A percentile compares a stretch with the other conserved stretches of the same genome.
Evolutionary conservation across 2,113 vertebrate species (phyloP).

Genomic region (Atractosteus spatula): DNA sequence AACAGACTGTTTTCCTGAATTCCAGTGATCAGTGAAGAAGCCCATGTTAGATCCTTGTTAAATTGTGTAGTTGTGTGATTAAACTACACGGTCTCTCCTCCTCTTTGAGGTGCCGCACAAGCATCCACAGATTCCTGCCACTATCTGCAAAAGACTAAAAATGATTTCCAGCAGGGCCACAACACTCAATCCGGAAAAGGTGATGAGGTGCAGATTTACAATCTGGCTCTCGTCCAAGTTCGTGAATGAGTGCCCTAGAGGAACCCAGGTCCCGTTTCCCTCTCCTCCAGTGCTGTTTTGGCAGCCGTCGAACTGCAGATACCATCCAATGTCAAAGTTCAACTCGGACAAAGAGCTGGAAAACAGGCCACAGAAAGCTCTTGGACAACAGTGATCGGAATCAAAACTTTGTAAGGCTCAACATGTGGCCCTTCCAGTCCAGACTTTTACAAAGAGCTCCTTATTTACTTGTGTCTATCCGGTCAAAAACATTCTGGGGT

Average conservation of each 20-base stretch:
- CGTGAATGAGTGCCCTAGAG: not conserved
- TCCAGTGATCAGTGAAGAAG: too few relatives aligned
- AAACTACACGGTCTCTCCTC: not conserved
- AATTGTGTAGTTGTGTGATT: not conserved
- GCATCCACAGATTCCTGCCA: slow-evolving; percentile 46
- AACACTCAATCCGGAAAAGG: slow-evolving; percentile 37
- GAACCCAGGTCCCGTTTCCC: not conserved
- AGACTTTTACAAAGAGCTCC: too few relatives aligned
- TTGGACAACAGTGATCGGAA: too few relatives aligned
- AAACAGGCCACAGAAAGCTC: not conserved
- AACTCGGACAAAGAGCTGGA: slow-evolving; percentile 21
- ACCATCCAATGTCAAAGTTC: slow-evolving; percentile 44
- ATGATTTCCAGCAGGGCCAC: slow-evolving; percentile 40
- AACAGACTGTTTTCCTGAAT: too few relatives aligned
- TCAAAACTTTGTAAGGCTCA: too few relatives aligned
- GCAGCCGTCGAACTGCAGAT: slow-evolving; percentile 9
- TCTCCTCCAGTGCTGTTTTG: not conserved
- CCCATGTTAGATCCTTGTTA: too few relatives aligned
- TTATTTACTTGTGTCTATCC: too few relatives aligned
- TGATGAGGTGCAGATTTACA: slow-evolving; percentile 39
- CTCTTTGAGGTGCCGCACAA: slow-evolving; percentile 43
- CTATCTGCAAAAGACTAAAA: slow-evolving; percentile 46
- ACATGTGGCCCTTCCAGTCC: too few relatives aligned
- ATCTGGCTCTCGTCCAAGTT: slow-evolving; percentile 17
- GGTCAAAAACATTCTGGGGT: too few relatives aligned